Evolutionary conservation across 2,113 vertebrate genomes (phyloP).

Genomic region (Pleuronectes platessa): DNA sequence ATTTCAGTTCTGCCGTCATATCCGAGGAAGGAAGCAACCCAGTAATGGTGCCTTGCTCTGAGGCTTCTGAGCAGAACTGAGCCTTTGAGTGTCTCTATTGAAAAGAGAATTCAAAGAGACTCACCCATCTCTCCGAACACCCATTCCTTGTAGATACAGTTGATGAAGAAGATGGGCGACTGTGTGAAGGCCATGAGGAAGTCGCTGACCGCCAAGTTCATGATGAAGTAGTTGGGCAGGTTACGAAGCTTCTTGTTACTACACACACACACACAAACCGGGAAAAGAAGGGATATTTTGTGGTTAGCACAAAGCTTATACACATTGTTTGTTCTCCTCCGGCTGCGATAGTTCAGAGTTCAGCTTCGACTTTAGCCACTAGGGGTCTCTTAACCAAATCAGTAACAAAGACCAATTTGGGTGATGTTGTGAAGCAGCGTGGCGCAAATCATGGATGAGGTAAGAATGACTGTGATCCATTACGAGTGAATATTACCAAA

Average conservation of each 20-base stretch:
- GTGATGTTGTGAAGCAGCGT: too few relatives aligned
- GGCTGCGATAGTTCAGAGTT: too few relatives aligned
- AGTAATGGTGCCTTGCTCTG: not conserved
- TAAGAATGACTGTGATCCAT: too few relatives aligned
- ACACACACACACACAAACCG: constrained; percentile 8
- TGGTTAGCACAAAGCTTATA: not conserved
- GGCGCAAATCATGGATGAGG: too few relatives aligned
- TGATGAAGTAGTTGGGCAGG: constrained; percentile 89
- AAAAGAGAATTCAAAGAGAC: not conserved
- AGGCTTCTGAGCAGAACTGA: not conserved
- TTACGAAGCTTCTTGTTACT: constrained; percentile 91
- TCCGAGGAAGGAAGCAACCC: too few relatives aligned
- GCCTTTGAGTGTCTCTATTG: not conserved
- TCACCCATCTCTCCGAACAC: constrained; percentile 92
- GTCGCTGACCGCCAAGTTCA: constrained; percentile 91
- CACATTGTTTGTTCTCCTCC: not conserved
- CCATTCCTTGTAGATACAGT: constrained; percentile 91
- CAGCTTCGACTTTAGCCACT: too few relatives aligned
- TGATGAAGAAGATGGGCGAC: constrained; percentile 91
- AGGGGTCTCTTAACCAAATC: too few relatives aligned
- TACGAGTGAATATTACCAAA: too few relatives aligned
- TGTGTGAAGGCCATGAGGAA: constrained; percentile 95
- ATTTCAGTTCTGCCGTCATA: too few relatives aligned
- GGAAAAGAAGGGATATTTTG: not conserved
- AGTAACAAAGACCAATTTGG: too few relatives aligned